phyloP scores from a whole-genome alignment of 1,140 invertebrate species.

The Ceratosolen fusciceps region DNA sequence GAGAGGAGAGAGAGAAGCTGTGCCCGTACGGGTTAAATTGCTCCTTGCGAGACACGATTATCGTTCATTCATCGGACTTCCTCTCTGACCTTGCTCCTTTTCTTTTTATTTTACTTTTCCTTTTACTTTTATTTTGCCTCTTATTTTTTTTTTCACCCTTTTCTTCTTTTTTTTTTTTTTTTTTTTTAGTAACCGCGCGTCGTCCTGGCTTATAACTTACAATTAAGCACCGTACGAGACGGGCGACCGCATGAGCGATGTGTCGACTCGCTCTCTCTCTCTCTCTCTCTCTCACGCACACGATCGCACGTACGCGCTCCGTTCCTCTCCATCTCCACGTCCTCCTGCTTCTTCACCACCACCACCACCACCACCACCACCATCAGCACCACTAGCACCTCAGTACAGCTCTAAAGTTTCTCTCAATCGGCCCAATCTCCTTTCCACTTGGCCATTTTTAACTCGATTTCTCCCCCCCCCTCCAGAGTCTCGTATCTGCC shows the following conservation, averaged over 20 bases:
- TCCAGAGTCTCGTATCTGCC: background rate
- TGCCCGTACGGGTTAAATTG: constrained; percentile 27
- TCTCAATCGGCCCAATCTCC: no score
- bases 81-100: constrained; percentile 42
- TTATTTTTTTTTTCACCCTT: no score
- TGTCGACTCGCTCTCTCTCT: constrained; percentile 3
- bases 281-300: constrained; percentile 9
- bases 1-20: no score
- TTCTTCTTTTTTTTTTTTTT: no score
- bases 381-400: background rate
- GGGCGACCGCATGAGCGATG: constrained; percentile 27
- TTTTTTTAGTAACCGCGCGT: constrained; percentile 7
- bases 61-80: constrained; percentile 38
- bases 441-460: background rate
- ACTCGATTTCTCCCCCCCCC: background rate
- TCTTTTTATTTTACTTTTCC: no score
- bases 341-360: background rate
- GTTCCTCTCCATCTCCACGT: background rate
- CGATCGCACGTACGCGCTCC: no score
- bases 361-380: background rate
- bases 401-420: background rate
- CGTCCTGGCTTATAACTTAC: constrained; percentile 45
- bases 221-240: constrained; percentile 32
- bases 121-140: no score
- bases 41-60: constrained; percentile 35